Base-by-base conservation (phyloP, 2,888 invertebrate species). In the Ctena decussata region DNA sequence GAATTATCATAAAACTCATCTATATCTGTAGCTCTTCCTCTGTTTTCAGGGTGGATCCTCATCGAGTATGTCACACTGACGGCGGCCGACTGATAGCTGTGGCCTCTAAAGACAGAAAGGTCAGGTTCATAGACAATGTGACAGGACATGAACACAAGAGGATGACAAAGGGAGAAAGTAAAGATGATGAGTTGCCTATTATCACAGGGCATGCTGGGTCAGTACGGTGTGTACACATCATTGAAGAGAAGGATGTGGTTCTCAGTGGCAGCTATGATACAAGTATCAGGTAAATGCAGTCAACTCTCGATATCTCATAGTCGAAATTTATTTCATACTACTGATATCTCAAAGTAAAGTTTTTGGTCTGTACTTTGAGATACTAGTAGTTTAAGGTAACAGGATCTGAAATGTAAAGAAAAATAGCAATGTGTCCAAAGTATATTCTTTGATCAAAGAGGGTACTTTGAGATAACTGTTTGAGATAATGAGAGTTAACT, bases 201-300 rank as follows among this genome's bases (percentile, higher is more conserved):
- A 95, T 95, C 35, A 92, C 94, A 39, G 96, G 96, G 15, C 96
- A 96, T 91, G 95, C 95, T 27, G 96, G 95, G 5, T 95, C 95
- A n/a, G 91, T 96, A 44, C 89, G 93, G 27, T 95, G 95, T 87
- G 93, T 95, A 15, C 90, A 89, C 70, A 86, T 96, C 30, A 89
- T 93, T 86, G 93, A 94, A 81, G 86, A 92, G 53, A 90, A 91
- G 71, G 92, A 92, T 6, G 90, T 93, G 24, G 94, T 95, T 15
- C 90, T 95, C 39, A 95, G 95, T 88, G 96, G 96, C 69, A 96
- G 96, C 88, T 96, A 95, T 89, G 96, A 96, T 82, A 95, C 96
- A 30, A 95, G 95, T 84, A 94, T 95, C 71, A 93, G 95, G 95
- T 95, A 81, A 46, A 78, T 15, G n/a, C n/a, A n/a, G n/a, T n/a